A percentile compares a stretch with the other conserved stretches of the same genome.
phyloP scores from a whole-genome alignment of 2,888 invertebrate genomes.

The Philereme transversata region DNA sequence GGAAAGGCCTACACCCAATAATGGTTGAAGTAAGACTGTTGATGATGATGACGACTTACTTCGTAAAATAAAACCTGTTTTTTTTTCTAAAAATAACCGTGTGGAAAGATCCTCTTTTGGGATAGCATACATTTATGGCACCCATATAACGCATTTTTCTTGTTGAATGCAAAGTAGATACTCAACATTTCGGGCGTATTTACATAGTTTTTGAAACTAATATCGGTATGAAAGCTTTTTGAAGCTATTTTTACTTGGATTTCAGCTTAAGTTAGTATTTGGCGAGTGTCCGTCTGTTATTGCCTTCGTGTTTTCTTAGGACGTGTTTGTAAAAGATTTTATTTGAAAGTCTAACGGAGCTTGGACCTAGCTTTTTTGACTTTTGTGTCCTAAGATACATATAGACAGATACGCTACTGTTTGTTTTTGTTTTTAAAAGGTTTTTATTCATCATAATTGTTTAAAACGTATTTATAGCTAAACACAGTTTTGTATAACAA shows the following conservation, averaged over 20 bases:
- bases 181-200: background rate
- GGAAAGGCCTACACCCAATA: too few species aligned
- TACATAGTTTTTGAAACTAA: slow-evolving; percentile 8
- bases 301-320: slow-evolving; percentile 55
- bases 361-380: slow-evolving; percentile 6
- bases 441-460: too few species aligned
- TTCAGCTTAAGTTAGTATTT: slow-evolving; percentile 42
- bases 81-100: too few species aligned
- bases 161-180: slow-evolving; percentile 13
- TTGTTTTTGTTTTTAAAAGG: too few species aligned
- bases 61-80: too few species aligned
- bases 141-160: slow-evolving; percentile 12
- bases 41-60: too few species aligned
- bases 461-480: too few species aligned
- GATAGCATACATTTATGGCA: background rate
- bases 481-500: too few species aligned
- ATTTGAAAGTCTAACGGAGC: slow-evolving; percentile 19
- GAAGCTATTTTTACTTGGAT: slow-evolving; percentile 40
- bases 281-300: slow-evolving; percentile 44
- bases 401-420: too few species aligned
- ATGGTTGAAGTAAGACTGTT: too few species aligned
- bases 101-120: too few species aligned
- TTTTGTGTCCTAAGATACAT: background rate
- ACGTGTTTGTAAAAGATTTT: slow-evolving; percentile 34
- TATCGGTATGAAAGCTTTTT: slow-evolving; percentile 17